These are phyloP conservation scores for Drosophila quadrilineata DNA, from an alignment of 1,140 invertebrate genomes.

Conservation along the genomic window DNA sequence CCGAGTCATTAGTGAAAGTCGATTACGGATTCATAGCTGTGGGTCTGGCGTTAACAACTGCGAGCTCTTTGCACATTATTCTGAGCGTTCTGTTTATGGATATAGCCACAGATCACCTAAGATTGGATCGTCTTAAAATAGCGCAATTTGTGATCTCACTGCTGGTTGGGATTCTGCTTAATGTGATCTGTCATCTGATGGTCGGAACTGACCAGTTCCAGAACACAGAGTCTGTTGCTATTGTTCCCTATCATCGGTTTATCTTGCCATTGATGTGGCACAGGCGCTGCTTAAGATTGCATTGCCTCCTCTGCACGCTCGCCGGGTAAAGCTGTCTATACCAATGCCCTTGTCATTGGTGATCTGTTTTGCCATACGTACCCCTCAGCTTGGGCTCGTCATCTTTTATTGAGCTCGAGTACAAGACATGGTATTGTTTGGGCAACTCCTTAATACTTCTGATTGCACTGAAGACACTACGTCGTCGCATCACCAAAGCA, in stretches of 20 bases:
- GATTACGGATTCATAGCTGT: slow-evolving; percentile 66
- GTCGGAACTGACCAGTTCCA: slow-evolving; percentile 38
- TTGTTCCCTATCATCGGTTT: slow-evolving; percentile 50
- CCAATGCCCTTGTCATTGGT: slow-evolving; percentile 54
- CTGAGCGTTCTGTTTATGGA: slow-evolving; percentile 56
- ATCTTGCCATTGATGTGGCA: slow-evolving; percentile 49
- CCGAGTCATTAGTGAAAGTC: slow-evolving; percentile 63
- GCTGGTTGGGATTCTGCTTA: slow-evolving; percentile 23
- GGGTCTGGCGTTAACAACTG: slow-evolving; percentile 53
- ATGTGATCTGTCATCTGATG: slow-evolving; percentile 39
- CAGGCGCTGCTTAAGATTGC: slow-evolving; percentile 50
- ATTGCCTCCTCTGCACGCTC: slow-evolving; percentile 49
- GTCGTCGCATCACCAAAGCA: slow-evolving; percentile 61
- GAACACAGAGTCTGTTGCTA: slow-evolving; percentile 33
- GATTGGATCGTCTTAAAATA: slow-evolving; percentile 34
- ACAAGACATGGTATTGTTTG: slow-evolving; percentile 95
- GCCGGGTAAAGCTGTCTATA: slow-evolving; percentile 59
- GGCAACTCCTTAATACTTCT: slow-evolving; percentile 79
- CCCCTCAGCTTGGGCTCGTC: slow-evolving; percentile 85
- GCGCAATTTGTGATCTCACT: slow-evolving; percentile 44
- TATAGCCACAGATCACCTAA: slow-evolving; percentile 37
- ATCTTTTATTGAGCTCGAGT: slow-evolving; percentile 96
- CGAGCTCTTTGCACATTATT: slow-evolving; percentile 45
- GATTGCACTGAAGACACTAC: slow-evolving; percentile 45
- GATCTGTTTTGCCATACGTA: slow-evolving; percentile 52